Evolutionary conservation across 2,888 invertebrate genomes (phyloP).

Genomic region (Tuberolachnus salignus): DNA sequence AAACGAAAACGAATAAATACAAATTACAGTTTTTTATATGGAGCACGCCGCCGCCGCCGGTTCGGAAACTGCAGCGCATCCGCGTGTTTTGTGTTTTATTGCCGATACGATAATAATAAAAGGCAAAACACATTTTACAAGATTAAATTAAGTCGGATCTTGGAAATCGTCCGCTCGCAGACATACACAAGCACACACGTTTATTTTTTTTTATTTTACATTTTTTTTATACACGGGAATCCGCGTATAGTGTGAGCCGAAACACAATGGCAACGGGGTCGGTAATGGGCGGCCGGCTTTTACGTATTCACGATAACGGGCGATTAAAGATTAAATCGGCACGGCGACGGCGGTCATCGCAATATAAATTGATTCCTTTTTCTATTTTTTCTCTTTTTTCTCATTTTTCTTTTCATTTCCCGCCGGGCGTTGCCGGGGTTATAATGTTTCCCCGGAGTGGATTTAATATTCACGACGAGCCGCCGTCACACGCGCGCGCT

Average conservation of each 20-base stretch:
- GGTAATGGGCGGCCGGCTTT: too few relatives aligned
- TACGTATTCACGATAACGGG: too few relatives aligned
- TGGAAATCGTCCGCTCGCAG: background rate
- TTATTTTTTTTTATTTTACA: too few relatives aligned
- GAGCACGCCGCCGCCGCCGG: too few relatives aligned
- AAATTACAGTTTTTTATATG: too few relatives aligned
- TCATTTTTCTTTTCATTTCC: too few relatives aligned
- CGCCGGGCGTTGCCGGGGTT: conserved; percentile 28
- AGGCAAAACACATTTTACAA: background rate
- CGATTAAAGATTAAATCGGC: conserved; percentile 50
- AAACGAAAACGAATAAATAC: too few relatives aligned
- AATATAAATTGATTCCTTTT: conserved; percentile 50
- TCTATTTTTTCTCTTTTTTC: too few relatives aligned
- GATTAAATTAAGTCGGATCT: conserved; percentile 31
- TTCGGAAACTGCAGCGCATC: too few relatives aligned
- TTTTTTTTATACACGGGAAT: background rate
- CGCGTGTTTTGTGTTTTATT: background rate
- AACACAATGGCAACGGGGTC: too few relatives aligned
- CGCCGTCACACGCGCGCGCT: conserved; percentile 5
- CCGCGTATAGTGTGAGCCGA: background rate
- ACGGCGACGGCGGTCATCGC: conserved; percentile 32
- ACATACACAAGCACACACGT: background rate
- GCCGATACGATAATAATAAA: background rate
- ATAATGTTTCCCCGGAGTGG: conserved; percentile 47
- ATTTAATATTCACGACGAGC: conserved; percentile 49